phyloP scores from a whole-genome alignment of 2,888 invertebrate genomes.

The Didymodactylos carnosus region DNA sequence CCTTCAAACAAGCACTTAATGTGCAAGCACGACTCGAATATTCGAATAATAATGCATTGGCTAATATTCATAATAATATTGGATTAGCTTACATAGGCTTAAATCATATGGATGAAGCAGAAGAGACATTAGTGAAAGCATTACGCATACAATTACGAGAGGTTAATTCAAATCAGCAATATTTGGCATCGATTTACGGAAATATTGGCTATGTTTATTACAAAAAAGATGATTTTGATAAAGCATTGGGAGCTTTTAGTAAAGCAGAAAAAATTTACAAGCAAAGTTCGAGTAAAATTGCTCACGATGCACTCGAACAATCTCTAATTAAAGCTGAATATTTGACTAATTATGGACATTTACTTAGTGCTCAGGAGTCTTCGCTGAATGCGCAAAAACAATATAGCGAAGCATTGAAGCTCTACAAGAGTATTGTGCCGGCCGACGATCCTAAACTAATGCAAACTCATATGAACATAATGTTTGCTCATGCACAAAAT shows the following conservation, averaged over 20 bases:
- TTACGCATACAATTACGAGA: not conserved
- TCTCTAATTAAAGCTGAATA: not conserved
- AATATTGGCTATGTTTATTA: not conserved
- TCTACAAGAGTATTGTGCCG: not conserved
- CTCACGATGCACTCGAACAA: not conserved
- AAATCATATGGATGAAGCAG: not conserved
- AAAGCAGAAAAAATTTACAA: not conserved
- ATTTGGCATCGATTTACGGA: not conserved
- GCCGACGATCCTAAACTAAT: not conserved
- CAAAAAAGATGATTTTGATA: not conserved
- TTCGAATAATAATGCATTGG: not conserved
- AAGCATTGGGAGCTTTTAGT: not conserved
- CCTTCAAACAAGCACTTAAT: not conserved
- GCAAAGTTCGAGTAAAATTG: not conserved
- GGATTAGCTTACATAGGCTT: not conserved
- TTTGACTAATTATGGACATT: not conserved
- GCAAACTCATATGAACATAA: not conserved
- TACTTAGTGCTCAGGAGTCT: not conserved
- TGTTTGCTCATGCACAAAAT: not conserved
- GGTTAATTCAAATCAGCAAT: not conserved
- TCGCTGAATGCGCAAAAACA: not conserved
- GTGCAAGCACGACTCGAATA: not conserved
- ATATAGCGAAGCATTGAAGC: not conserved
- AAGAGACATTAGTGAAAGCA: not conserved
- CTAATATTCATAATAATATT: not conserved